phyloP scores from a whole-genome alignment of 2,797 vertebrate genomes.

The Brotula barbata region DNA sequence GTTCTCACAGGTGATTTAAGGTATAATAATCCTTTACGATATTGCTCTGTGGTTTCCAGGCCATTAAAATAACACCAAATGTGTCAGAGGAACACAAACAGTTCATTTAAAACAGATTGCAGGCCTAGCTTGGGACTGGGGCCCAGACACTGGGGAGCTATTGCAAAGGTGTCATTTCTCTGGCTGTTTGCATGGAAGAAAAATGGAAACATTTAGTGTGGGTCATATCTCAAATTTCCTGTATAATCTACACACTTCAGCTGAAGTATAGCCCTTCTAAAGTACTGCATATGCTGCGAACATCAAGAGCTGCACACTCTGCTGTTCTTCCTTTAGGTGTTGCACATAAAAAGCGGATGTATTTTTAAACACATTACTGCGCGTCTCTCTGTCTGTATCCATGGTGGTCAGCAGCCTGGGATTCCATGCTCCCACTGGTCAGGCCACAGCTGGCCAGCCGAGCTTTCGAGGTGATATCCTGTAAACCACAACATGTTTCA shows the following conservation, averaged over 20 bases:
- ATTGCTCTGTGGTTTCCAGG: conserved; percentile 79
- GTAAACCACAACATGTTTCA: no score
- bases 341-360: background rate
- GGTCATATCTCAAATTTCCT: conserved; percentile 44
- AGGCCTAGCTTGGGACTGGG: conserved; percentile 43
- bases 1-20: conserved; percentile 81
- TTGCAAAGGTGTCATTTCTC: conserved; percentile 65
- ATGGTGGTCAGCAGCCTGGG: no score
- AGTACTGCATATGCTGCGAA: conserved; percentile 7
- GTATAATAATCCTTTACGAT: conserved; percentile 82
- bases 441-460: no score
- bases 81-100: conserved; percentile 80
- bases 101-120: conserved; percentile 84
- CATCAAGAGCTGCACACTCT: conserved; percentile 6
- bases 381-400: no score
- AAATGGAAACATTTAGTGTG: conserved; percentile 62
- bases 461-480: no score
- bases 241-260: conserved; percentile 44
- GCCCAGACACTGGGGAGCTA: conserved; percentile 66
- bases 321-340: background rate
- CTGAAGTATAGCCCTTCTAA: conserved; percentile 29
- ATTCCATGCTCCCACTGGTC: no score
- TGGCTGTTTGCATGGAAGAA: conserved; percentile 55
- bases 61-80: conserved; percentile 81
- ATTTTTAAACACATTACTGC: no score